Conservation (phyloP, 2,113 vertebrate species). For the Gasterosteus aculeatus region DNA sequence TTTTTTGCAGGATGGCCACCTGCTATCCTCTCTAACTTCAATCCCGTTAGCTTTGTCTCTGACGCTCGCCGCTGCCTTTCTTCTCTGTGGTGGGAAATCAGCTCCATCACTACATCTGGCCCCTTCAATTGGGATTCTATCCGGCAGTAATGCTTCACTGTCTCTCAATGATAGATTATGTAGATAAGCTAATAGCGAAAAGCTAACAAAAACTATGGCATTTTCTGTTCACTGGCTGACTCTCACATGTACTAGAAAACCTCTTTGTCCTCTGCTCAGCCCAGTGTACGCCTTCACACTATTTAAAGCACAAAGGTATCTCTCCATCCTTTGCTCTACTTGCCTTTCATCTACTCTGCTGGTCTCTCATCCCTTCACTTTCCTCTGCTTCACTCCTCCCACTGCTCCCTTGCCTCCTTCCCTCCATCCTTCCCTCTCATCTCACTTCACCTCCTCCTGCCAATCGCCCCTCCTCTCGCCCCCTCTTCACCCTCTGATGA, state of each 20-base stretch:
- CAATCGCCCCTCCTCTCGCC: conserved; percentile 40
- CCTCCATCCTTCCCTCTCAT: conserved; percentile 7
- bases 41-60: neutral
- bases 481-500: conserved; percentile 63
- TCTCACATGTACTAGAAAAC: neutral
- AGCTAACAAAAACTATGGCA: neutral
- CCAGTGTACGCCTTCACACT: conserved; percentile 50
- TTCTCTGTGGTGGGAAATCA: neutral
- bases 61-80: neutral
- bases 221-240: neutral
- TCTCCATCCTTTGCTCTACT: conserved; percentile 19
- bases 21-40: neutral
- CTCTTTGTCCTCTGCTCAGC: conserved; percentile 51
- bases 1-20: neutral
- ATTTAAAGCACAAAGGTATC: conserved; percentile 59
- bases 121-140: neutral
- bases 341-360: conserved; percentile 38
- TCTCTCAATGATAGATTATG: neutral
- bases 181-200: conserved; percentile 1
- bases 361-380: conserved; percentile 26
- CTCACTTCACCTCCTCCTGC: conserved; percentile 16
- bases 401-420: conserved; percentile 14
- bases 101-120: neutral
- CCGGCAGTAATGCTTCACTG: neutral
- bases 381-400: conserved; percentile 11